Evolutionary conservation across 2,113 vertebrate genomes (phyloP).

Genomic region (Macroglossus sobrinus): DNA sequence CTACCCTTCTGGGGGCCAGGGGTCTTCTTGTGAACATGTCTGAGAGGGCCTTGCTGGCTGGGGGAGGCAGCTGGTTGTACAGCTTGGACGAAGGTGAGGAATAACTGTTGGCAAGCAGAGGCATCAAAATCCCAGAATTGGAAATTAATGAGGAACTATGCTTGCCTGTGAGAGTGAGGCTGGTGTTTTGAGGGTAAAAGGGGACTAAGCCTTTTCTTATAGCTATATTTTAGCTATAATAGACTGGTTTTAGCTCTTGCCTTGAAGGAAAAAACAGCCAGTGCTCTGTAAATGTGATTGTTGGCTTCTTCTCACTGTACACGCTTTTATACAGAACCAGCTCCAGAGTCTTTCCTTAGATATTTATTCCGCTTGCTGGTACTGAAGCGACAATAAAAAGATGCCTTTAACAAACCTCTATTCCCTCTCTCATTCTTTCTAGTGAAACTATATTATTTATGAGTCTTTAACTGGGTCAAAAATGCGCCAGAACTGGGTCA

Average conservation of each 20-base stretch:
- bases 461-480: constrained; percentile 84
- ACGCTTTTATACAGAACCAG: constrained; percentile 45
- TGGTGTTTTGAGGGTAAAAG: background rate
- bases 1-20: background rate
- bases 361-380: constrained; percentile 65
- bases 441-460: constrained; percentile 80
- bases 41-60: background rate
- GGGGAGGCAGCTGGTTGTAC: background rate
- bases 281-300: background rate
- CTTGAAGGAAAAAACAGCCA: background rate
- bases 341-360: constrained; percentile 25
- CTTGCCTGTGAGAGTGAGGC: background rate
- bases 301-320: constrained; percentile 43
- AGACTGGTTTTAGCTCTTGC: constrained; percentile 9
- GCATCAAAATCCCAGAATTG: background rate
- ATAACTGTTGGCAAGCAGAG: background rate
- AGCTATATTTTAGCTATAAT: background rate
- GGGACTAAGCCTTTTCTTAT: background rate
- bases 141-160: background rate
- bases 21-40: background rate
- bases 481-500: constrained; percentile 81
- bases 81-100: constrained; percentile 13
- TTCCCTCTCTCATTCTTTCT: constrained; percentile 69
- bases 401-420: constrained; percentile 71
- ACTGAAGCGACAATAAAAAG: constrained; percentile 66